These are phyloP conservation scores for Polylopha cassiicola DNA, from an alignment of 2,888 invertebrate species.

Conservation along the genomic window DNA sequence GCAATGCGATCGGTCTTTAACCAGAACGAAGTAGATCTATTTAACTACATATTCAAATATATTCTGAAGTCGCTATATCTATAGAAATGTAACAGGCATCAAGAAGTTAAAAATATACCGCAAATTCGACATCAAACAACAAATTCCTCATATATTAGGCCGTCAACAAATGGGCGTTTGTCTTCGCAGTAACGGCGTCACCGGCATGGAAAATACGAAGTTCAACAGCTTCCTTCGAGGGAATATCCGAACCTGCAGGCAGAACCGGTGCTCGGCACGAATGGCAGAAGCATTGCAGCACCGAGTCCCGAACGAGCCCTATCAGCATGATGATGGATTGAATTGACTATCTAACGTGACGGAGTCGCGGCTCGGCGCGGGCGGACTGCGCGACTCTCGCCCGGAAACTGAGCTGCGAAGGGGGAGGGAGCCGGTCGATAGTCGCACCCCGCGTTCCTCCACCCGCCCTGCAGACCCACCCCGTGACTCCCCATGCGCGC, in stretches of 20 bases:
- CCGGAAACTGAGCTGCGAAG: slow-evolving; percentile 75
- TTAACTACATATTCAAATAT: too few species aligned
- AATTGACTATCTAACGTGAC: slow-evolving; percentile 72
- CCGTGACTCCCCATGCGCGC: slow-evolving; percentile 55
- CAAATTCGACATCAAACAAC: too few species aligned
- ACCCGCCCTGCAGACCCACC: slow-evolving; percentile 67
- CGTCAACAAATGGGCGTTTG: slow-evolving; percentile 42
- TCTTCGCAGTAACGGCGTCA: slow-evolving; percentile 48
- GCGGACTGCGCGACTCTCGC: slow-evolving; percentile 80
- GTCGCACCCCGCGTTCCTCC: slow-evolving; percentile 62
- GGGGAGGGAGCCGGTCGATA: slow-evolving; percentile 80
- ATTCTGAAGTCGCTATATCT: too few species aligned
- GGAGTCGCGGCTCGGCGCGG: slow-evolving; percentile 72
- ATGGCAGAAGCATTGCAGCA: slow-evolving; percentile 96
- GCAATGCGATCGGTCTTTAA: too few species aligned
- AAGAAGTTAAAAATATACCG: too few species aligned
- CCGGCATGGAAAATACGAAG: slow-evolving; percentile 32
- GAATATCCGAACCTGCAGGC: slow-evolving; percentile 81
- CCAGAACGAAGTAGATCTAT: too few species aligned
- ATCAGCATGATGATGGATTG: slow-evolving; percentile 84
- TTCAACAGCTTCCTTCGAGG: slow-evolving; percentile 27
- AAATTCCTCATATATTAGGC: too few species aligned
- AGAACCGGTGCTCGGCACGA: slow-evolving; percentile 91
- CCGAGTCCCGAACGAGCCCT: slow-evolving; percentile 92
- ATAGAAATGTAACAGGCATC: too few species aligned